A percentile compares a stretch with the other conserved stretches of the same genome.
phyloP scores from a whole-genome alignment of 1,140 invertebrate genomes.

The Megalonaias nervosa region DNA sequence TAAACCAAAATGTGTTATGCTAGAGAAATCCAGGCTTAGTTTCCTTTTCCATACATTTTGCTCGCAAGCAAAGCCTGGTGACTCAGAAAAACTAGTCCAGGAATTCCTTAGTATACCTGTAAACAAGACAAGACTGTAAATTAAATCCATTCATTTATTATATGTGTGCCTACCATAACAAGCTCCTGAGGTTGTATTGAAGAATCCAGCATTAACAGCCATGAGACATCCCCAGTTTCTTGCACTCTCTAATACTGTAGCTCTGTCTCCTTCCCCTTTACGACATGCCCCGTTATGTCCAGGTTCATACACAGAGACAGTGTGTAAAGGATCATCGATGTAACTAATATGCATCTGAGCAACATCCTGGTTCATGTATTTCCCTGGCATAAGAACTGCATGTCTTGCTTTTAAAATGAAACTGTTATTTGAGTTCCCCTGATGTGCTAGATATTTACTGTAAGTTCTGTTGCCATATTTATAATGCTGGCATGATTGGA shows the following conservation, averaged over 20 bases:
- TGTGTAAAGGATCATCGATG: constrained; percentile 16
- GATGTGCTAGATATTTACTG: constrained; percentile 5
- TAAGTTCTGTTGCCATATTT: constrained; percentile 4
- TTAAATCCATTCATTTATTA: background rate
- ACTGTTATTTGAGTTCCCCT: too few species aligned
- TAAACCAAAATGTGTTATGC: too few species aligned
- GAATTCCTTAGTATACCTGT: too few species aligned
- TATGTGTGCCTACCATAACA: constrained; percentile 62
- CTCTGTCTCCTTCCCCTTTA: constrained; percentile 26
- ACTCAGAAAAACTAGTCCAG: too few species aligned
- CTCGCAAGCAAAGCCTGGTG: too few species aligned
- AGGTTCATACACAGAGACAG: constrained; percentile 35
- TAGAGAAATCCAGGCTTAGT: too few species aligned
- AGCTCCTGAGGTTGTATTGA: constrained; percentile 62
- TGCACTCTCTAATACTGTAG: constrained; percentile 57
- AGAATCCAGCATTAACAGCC: constrained; percentile 71
- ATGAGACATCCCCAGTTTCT: constrained; percentile 59
- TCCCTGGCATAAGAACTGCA: background rate
- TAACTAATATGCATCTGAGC: constrained; percentile 13
- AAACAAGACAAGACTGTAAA: too few species aligned
- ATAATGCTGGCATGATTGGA: constrained; percentile 5
- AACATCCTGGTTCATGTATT: constrained; percentile 10
- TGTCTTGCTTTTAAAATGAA: constrained; percentile 1
- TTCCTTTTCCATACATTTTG: too few species aligned
- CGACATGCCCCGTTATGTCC: constrained; percentile 22